Evolutionary conservation across 2,113 vertebrate species (phyloP).

Genomic region (Hippocampus barbouri): DNA sequence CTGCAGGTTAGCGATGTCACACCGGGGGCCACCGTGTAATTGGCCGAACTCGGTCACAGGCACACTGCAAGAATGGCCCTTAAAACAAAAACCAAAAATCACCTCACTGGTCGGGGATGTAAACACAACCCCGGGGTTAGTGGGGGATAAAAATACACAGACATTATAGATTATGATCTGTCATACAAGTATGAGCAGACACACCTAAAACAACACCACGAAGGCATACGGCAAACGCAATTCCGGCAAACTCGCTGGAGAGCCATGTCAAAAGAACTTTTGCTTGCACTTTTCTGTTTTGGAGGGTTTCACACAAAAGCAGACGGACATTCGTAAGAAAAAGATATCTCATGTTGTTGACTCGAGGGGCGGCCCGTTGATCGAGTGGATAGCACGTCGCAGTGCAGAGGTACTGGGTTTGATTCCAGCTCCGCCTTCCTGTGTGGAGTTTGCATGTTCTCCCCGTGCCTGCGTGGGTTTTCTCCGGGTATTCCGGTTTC

Average conservation of each 20-base stretch:
- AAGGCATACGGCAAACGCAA: neutral
- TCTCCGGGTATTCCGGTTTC: too few species aligned
- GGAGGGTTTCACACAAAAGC: neutral
- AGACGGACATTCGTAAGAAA: neutral
- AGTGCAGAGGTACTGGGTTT: too few species aligned
- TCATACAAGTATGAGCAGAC: neutral
- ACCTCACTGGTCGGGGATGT: constrained; percentile 53
- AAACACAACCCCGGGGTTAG: constrained; percentile 2
- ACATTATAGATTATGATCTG: neutral
- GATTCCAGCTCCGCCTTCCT: too few species aligned
- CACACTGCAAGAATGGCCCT: constrained; percentile 57
- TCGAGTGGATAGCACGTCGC: too few species aligned
- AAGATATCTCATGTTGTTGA: too few species aligned
- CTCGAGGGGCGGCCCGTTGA: too few species aligned
- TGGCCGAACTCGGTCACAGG: constrained; percentile 62
- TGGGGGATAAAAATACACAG: constrained; percentile 46
- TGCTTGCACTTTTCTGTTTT: neutral
- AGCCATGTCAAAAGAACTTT: neutral
- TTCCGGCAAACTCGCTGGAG: neutral
- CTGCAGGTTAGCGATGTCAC: constrained; percentile 62
- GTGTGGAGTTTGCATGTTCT: too few species aligned
- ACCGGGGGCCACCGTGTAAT: constrained; percentile 68
- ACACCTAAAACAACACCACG: too few species aligned
- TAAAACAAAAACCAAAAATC: constrained; percentile 50
- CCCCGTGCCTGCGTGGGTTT: too few species aligned